Evolutionary conservation across 2,888 invertebrate genomes (phyloP), one percentile per base, ranked within the genome.

Genomic region (Synanthedon myopaeformis): DNA sequence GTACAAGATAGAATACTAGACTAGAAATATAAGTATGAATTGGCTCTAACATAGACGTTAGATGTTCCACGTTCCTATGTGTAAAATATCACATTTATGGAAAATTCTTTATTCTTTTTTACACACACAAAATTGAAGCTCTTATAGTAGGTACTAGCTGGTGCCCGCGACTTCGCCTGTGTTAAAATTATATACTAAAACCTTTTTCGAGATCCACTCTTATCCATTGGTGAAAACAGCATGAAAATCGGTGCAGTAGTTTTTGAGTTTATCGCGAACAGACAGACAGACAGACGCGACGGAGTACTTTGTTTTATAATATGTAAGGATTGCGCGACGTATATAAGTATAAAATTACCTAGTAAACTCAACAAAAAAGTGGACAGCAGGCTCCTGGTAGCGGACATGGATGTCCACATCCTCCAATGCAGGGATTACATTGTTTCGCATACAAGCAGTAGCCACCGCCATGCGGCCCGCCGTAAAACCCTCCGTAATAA

Each of bases 401-500:
- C 1, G 69, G 65, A 8, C 70, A 59, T 17, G 62, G 59, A 3
- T 74, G 67, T 3, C 74, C 76, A 51, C 79, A 77, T 6, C 77
- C 77, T 0, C 74, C 75, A 2, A 61, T 73, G 10, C 56, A 56
- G 0, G 76, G 66, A 28, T 56, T 53, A 57, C 78, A 76, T 42
- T 61, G 56, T 17, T 53, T 58, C 4, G 81, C 74, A 62, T 66
- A 82, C 41, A 78, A 57, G 53, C 78, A 79, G 61, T 82, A 82
- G 45, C 82, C 79, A 1, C 82, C 82, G 1, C 73, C 65, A 2
- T 82, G 82, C 0, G 76, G 72, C 1, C 84, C 82, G 4, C 83
- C 82, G n/a, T 71, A 70, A 50, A 65, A 82, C 3, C 82, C 82
- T 53, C 83, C 82, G 61, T 80, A 82, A 61, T 80, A 83, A 10